These are phyloP conservation scores for Syndactyla subalaris DNA, from an alignment of 2,797 vertebrate genomes.

Conservation along the genomic window DNA sequence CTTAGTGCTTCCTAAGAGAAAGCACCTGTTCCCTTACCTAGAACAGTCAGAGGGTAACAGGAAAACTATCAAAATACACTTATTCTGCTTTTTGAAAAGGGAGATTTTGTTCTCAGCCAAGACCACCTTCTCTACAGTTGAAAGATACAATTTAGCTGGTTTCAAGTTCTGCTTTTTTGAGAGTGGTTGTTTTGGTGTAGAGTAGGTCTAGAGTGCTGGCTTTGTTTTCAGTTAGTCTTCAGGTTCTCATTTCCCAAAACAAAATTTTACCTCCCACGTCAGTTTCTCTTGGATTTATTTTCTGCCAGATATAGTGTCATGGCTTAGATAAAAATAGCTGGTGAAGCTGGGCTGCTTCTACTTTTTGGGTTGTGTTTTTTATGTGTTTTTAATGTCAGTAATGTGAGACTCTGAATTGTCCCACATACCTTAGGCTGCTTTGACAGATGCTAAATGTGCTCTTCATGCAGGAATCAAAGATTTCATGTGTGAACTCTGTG, in stretches of 20 bases:
- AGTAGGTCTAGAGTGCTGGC: not conserved
- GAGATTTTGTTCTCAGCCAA: not conserved
- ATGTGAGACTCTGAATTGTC: not conserved
- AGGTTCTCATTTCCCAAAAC: not conserved
- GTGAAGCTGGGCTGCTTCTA: not conserved
- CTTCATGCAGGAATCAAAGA: slow-evolving; percentile 91
- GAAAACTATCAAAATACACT: fast-evolving
- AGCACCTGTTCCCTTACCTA: not conserved
- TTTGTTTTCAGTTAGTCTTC: not conserved
- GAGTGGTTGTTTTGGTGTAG: not conserved
- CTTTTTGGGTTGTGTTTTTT: not conserved
- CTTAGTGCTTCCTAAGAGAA: not conserved
- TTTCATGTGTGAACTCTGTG: slow-evolving; percentile 99
- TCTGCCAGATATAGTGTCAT: not conserved
- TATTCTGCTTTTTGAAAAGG: not conserved
- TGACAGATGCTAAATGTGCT: not conserved
- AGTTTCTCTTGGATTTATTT: not conserved
- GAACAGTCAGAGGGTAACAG: not conserved
- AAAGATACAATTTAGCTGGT: not conserved
- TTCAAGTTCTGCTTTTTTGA: not conserved
- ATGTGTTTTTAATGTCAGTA: not conserved
- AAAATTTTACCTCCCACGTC: not conserved
- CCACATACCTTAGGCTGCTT: not conserved
- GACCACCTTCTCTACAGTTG: not conserved
- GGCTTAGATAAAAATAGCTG: not conserved